A percentile compares a stretch with the other conserved stretches of the same genome.
These are phyloP conservation scores for Nansenia antarctica DNA, from an alignment of 2,113 vertebrate genomes.

Conservation along the genomic window DNA sequence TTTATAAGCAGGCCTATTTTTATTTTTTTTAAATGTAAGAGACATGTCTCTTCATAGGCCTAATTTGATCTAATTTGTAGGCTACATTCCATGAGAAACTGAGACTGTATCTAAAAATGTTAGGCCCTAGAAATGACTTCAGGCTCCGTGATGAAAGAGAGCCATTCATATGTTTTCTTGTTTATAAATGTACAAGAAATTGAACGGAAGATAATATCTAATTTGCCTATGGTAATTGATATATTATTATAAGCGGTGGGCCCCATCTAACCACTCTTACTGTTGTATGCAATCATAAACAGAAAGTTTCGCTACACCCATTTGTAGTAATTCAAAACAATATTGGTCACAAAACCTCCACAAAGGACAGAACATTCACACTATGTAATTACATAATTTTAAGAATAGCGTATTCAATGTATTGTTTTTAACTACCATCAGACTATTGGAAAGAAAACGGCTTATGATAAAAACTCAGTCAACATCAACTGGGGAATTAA, in stretches of 20 bases:
- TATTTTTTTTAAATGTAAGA: not conserved
- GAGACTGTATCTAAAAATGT: not conserved
- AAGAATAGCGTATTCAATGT: not conserved
- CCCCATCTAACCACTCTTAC: not conserved
- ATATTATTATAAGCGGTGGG: not conserved
- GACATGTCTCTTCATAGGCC: too few relatives aligned
- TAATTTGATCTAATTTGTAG: slow-evolving; percentile 12
- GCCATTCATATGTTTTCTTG: not conserved
- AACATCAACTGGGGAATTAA: not conserved
- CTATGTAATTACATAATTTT: not conserved
- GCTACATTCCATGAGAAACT: not conserved
- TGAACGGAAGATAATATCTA: not conserved
- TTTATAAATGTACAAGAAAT: not conserved
- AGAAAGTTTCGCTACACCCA: not conserved
- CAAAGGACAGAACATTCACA: not conserved
- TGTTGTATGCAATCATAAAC: not conserved
- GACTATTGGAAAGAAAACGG: not conserved
- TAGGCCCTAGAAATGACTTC: not conserved
- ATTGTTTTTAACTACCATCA: not conserved
- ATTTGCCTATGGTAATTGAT: not conserved
- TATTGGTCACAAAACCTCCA: not conserved
- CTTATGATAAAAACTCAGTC: not conserved
- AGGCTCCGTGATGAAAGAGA: not conserved
- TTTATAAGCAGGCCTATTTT: too few relatives aligned
- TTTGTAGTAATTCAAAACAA: not conserved